These are phyloP conservation scores for Microctonus brassicae DNA, from an alignment of 2,888 invertebrate genomes.

Conservation along the genomic window DNA sequence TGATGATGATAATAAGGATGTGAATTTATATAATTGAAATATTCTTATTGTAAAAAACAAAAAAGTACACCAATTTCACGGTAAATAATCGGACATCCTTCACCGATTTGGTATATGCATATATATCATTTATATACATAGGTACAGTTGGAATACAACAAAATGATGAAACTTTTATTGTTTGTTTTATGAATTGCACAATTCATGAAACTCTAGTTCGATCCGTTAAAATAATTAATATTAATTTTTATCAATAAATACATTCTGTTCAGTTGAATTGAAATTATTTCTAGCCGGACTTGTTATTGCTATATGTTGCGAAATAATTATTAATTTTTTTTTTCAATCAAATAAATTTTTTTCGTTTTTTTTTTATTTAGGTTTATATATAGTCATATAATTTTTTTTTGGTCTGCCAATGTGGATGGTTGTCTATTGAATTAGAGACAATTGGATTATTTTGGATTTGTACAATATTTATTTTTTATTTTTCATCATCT, in stretches of 20 bases:
- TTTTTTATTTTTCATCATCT: no score
- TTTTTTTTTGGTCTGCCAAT: background rate
- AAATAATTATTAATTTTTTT: background rate
- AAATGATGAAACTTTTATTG: background rate
- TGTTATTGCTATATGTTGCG: background rate
- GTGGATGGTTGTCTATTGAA: background rate
- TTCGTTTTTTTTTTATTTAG: background rate
- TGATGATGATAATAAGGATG: background rate
- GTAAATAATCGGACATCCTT: background rate
- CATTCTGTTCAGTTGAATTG: background rate
- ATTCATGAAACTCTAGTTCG: background rate
- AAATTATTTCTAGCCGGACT: background rate
- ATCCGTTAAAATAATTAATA: background rate
- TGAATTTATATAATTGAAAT: background rate
- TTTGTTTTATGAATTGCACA: background rate
- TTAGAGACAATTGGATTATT: background rate
- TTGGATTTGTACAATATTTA: no score
- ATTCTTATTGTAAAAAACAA: background rate
- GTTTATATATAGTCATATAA: background rate
- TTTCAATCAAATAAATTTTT: background rate
- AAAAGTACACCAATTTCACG: background rate
- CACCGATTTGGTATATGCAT: background rate
- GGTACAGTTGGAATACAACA: background rate
- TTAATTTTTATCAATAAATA: background rate
- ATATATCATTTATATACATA: background rate